These are phyloP conservation scores for Drosophila lowei DNA, from an alignment of 1,140 invertebrate species.

Conservation along the genomic window DNA sequence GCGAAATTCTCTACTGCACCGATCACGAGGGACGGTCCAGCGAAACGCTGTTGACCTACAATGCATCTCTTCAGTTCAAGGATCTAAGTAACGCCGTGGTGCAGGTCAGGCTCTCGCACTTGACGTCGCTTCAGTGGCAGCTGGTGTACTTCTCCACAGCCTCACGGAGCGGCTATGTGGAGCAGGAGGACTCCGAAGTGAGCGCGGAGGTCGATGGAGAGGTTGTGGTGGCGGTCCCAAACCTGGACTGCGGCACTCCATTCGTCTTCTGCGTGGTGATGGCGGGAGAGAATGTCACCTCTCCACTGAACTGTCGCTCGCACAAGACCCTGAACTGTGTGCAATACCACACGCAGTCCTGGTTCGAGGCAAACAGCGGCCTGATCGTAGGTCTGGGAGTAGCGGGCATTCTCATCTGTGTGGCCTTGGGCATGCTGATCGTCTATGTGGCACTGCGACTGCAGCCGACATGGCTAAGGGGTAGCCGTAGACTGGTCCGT, in stretches of 20 bases:
- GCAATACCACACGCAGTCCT: not conserved
- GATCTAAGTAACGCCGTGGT: not conserved
- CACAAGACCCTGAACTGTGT: constrained; percentile 38
- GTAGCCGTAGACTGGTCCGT: constrained; percentile 29
- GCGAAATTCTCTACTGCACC: constrained; percentile 3
- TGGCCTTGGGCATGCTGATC: constrained; percentile 35
- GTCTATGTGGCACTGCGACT: constrained; percentile 46
- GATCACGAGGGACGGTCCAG: not conserved
- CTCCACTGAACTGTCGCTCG: constrained; percentile 41
- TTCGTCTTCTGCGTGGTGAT: constrained; percentile 44
- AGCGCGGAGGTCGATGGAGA: not conserved
- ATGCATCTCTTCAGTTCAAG: constrained; percentile 11
- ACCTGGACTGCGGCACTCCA: constrained; percentile 27
- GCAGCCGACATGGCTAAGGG: constrained; percentile 40
- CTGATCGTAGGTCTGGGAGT: constrained; percentile 39
- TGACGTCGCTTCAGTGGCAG: not conserved
- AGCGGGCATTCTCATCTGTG: constrained; percentile 27
- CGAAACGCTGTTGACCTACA: not conserved
- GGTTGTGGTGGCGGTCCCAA: not conserved
- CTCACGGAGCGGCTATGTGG: not conserved
- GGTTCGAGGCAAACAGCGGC: constrained; percentile 31
- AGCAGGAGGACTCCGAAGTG: not conserved
- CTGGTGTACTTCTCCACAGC: constrained; percentile 35
- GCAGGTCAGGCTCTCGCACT: constrained; percentile 15
- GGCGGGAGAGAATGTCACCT: not conserved